Evolutionary conservation across 2,888 invertebrate species (phyloP), one percentile per base, ranked within the genome.

Genomic region (Sphaeridia pumilis): DNA sequence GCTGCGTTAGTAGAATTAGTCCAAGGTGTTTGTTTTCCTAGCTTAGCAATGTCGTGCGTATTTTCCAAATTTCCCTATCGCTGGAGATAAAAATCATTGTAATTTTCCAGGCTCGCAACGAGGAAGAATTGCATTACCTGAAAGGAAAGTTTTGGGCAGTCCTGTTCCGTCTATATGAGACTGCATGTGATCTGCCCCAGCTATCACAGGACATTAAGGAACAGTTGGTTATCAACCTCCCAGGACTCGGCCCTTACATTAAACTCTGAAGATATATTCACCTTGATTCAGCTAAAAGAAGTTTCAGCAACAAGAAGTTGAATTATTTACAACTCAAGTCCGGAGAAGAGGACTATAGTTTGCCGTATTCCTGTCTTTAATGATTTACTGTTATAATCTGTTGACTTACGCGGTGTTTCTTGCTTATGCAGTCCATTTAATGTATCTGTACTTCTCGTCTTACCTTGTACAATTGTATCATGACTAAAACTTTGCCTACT

Each of bases 111-210:
- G 55, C 59, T 7, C 20, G 7, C 5, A 53, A 47, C 28, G 34
- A 42, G 1, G 54, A 62, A 43, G 61, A 64, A 25, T 31, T 56
- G 27, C 54, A 57, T 14, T 58, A 55, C 50, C 27, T 58, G 14
- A 61, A 58, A 43, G 57, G 51, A 31, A 49, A 58, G 31, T 61
- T 60, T 47, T 61, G 62, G 46, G 27, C 21, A n/a, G 58, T 60
- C 49, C 25, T 64, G 4, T 46, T 52, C 20, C 54, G 53, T n/a
- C 38, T 62, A 1, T 59, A 64, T 47, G 56, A 56, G 45, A 49
- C 55, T 22, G 62, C 64, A 34, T 57, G 58, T 51, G 55, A 64
- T 49, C 57, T 62, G 44, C 55, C 57, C 1, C 49, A 59, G 46
- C 43, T 61, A 28, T 51, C 58, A 3, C 46, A 34, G 12, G 58